Conservation (phyloP, 2,888 invertebrate genomes). For the Apamea epomidion region DNA sequence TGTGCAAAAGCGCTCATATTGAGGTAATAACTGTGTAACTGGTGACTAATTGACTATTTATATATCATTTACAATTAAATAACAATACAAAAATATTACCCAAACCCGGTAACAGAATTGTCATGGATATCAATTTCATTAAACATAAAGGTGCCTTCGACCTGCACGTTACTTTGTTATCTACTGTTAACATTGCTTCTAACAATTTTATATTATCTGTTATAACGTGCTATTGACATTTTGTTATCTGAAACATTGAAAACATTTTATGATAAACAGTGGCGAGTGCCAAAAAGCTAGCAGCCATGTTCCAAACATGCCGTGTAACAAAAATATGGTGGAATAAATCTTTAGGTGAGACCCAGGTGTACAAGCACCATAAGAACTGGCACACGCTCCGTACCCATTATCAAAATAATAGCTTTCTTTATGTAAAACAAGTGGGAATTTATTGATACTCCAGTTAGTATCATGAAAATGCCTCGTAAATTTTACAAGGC, state of each 20-base stretch:
- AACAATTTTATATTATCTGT: constrained; percentile 39
- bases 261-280: constrained; percentile 56
- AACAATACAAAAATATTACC: constrained; percentile 79
- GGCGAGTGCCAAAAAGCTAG: constrained; percentile 53
- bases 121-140: constrained; percentile 79
- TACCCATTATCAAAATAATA: constrained; percentile 75
- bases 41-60: constrained; percentile 89
- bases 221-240: constrained; percentile 57
- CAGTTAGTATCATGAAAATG: constrained; percentile 81
- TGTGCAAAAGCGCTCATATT: constrained; percentile 89
- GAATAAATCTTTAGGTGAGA: constrained; percentile 40
- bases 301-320: constrained; percentile 12
- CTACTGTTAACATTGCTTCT: constrained; percentile 31
- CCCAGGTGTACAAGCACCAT: constrained; percentile 53
- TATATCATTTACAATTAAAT: constrained; percentile 74
- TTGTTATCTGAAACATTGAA: constrained; percentile 54
- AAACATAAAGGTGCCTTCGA: constrained; percentile 54
- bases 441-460: constrained; percentile 86
- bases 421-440: constrained; percentile 82
- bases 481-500: constrained; percentile 84
- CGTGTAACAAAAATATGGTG: constrained; percentile 59
- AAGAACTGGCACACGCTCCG: constrained; percentile 67
- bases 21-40: constrained; percentile 90
- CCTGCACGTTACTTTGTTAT: constrained; percentile 31
- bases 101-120: constrained; percentile 86